Evolutionary conservation across 2,888 invertebrate species (phyloP).

Genomic region (Drosophila yooni): DNA sequence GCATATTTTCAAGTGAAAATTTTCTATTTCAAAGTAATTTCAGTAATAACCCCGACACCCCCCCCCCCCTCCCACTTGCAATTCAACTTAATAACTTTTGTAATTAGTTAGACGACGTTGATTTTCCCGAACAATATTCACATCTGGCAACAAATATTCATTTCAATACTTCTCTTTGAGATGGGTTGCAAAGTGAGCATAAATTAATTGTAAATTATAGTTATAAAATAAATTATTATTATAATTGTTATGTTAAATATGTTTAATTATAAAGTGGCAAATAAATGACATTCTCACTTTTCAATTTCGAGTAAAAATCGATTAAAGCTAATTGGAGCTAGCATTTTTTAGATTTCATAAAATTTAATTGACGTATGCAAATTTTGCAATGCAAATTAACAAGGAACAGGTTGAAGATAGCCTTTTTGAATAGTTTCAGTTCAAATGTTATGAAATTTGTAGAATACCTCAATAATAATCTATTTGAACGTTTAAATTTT

Average conservation of each 20-base stretch:
- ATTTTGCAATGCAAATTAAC: fast-evolving
- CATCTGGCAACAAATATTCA: slow-evolving; percentile 15
- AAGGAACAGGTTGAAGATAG: not conserved
- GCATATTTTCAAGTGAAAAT: slow-evolving; percentile 47
- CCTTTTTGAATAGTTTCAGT: not conserved
- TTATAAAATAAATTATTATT: not conserved
- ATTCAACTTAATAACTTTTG: slow-evolving; percentile 25
- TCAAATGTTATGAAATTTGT: not conserved
- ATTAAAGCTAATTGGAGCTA: not conserved
- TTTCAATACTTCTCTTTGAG: not conserved
- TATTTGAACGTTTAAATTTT: not conserved
- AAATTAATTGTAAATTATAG: too few relatives aligned
- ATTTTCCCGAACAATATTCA: not conserved
- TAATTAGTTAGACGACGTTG: slow-evolving; percentile 10
- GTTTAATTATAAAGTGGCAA: not conserved
- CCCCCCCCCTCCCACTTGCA: not conserved
- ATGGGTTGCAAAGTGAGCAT: too few relatives aligned
- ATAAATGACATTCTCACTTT: not conserved
- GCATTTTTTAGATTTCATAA: fast-evolving
- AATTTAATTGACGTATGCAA: not conserved
- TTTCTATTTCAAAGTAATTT: slow-evolving; percentile 31
- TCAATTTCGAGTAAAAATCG: not conserved
- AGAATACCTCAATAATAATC: fast-evolving
- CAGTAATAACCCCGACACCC: not conserved
- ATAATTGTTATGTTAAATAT: not conserved